Conservation (phyloP, 2,797 vertebrate species). For the Periparus ater region DNA sequence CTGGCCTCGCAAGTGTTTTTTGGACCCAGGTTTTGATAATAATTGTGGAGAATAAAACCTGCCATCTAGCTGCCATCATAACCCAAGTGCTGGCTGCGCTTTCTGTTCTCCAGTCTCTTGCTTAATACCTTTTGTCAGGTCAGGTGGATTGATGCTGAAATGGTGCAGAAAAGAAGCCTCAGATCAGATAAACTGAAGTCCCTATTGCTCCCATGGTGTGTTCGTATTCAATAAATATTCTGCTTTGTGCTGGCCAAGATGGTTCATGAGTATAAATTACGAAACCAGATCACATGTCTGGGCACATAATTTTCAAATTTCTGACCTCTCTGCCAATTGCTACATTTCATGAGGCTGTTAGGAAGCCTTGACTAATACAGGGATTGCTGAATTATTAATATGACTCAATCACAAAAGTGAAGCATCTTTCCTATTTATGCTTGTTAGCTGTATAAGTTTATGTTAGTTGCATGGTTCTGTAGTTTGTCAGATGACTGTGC, state of each 20-base stretch:
- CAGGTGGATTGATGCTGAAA: slow-evolving; percentile 44
- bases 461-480: not conserved
- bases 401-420: not conserved
- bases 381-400: not conserved
- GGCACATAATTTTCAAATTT: not conserved
- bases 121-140: slow-evolving; percentile 25
- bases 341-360: not conserved
- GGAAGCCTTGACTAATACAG: not conserved
- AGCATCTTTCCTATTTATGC: not conserved
- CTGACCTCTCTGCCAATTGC: not conserved
- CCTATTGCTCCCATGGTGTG: not conserved
- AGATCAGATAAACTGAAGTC: slow-evolving; percentile 38
- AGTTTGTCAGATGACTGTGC: not conserved
- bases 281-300: not conserved
- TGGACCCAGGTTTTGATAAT: not conserved
- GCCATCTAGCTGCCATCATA: slow-evolving; percentile 1
- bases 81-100: not conserved
- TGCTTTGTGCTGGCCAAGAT: not conserved
- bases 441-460: not conserved
- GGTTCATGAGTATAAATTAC: not conserved
- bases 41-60: not conserved
- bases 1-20: not conserved
- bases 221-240: not conserved
- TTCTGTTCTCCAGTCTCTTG: not conserved
- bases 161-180: slow-evolving; percentile 40